A percentile compares a stretch with the other conserved stretches of the same genome.
Evolutionary conservation across 2,888 invertebrate genomes (phyloP).

Genomic region (Luffia ferchaultella): DNA sequence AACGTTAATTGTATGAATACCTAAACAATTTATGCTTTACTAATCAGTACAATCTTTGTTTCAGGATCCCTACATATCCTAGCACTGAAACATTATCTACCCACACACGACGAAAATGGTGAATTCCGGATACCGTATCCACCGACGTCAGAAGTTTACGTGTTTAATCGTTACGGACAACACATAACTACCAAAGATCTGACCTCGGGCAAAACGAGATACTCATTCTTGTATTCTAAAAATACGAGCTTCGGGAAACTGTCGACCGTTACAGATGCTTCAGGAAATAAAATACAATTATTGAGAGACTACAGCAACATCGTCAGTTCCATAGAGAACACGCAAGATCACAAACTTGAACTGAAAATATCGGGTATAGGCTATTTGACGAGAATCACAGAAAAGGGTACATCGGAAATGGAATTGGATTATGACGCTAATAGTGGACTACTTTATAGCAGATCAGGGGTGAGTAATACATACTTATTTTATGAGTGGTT

Average conservation of each 20-base stretch:
- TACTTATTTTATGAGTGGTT: not conserved
- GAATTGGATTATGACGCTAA: constrained; percentile 91
- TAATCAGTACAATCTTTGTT: constrained; percentile 18
- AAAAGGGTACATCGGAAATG: constrained; percentile 89
- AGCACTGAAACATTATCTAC: constrained; percentile 86
- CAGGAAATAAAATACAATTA: constrained; percentile 92
- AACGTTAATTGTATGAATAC: constrained; percentile 4
- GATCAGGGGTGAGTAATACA: constrained; percentile 72
- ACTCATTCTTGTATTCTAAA: constrained; percentile 96
- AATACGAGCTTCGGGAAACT: constrained; percentile 95
- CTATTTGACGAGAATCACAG: constrained; percentile 85
- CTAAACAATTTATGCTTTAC: not conserved
- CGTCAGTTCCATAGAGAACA: constrained; percentile 93
- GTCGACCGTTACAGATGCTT: constrained; percentile 92
- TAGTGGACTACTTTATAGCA: constrained; percentile 84
- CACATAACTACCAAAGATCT: constrained; percentile 94
- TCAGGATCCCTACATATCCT: constrained; percentile 81
- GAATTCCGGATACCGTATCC: constrained; percentile 95
- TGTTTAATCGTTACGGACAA: constrained; percentile 94
- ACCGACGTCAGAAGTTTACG: constrained; percentile 92
- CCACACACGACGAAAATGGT: constrained; percentile 86
- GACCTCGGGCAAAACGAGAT: constrained; percentile 93
- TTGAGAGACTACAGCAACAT: constrained; percentile 91
- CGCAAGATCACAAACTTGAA: constrained; percentile 92
- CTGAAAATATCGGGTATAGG: constrained; percentile 93